These are phyloP conservation scores for Hemaris fuciformis DNA, from an alignment of 2,888 invertebrate species.

Conservation along the genomic window DNA sequence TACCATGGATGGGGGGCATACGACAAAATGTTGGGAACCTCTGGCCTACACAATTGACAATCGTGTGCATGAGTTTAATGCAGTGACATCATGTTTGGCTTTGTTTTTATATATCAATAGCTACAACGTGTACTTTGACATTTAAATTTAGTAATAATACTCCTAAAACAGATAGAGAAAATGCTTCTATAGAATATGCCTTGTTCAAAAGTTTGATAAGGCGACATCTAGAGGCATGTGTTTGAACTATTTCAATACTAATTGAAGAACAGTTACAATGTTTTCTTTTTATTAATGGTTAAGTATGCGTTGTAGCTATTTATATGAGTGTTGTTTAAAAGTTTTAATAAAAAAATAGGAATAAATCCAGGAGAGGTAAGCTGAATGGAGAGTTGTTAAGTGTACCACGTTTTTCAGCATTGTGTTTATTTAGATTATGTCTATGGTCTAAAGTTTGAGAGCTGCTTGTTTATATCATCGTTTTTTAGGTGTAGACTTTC, in stretches of 20 bases:
- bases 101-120: not conserved
- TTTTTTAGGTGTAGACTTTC: too few relatives aligned
- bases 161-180: too few relatives aligned
- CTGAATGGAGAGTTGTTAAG: not conserved
- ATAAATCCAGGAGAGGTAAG: not conserved
- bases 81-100: conserved; percentile 9
- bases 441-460: conserved; percentile 26
- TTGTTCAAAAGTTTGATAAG: not conserved
- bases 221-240: not conserved
- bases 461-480: too few relatives aligned
- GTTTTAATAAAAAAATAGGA: not conserved
- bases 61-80: conserved; percentile 7
- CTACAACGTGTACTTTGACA: not conserved
- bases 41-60: conserved; percentile 1
- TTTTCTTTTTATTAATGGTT: too few relatives aligned
- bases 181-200: too few relatives aligned
- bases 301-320: not conserved
- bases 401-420: conserved; percentile 9
- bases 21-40: not conserved
- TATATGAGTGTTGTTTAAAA: not conserved
- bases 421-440: not conserved
- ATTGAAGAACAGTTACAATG: not conserved
- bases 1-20: too few relatives aligned
- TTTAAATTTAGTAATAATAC: not conserved
- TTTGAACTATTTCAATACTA: not conserved